Evolutionary conservation across 2,888 invertebrate genomes (phyloP).

Genomic region (Allophyes oxyacanthae): DNA sequence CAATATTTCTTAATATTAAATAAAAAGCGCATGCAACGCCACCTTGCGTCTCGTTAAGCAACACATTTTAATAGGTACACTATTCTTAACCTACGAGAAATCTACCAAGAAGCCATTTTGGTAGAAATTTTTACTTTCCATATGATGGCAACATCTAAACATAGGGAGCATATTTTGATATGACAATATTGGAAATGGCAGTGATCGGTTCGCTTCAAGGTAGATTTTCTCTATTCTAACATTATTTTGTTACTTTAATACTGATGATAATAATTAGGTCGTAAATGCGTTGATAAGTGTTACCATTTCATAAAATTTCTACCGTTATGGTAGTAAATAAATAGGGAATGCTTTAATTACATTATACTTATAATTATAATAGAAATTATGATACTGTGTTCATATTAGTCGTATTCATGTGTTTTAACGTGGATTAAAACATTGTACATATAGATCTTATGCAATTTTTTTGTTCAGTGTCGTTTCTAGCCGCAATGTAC

Average conservation of each 20-base stretch:
- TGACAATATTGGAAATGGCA: constrained; percentile 59
- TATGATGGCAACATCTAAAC: constrained; percentile 13
- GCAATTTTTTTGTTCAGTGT: too few species aligned
- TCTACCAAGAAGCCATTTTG: constrained; percentile 62
- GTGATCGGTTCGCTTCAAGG: constrained; percentile 51
- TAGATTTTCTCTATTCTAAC: constrained; percentile 58
- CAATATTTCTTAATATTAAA: constrained; percentile 66
- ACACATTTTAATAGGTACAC: constrained; percentile 67
- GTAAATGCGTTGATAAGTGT: constrained; percentile 75
- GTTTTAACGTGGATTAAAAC: too few species aligned
- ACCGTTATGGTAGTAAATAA: constrained; percentile 61
- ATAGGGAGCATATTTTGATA: constrained; percentile 28
- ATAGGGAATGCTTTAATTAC: constrained; percentile 69
- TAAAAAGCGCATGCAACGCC: constrained; percentile 80
- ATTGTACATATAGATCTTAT: too few species aligned
- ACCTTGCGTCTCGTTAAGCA: constrained; percentile 65
- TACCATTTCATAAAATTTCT: constrained; percentile 56
- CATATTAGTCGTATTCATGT: neutral
- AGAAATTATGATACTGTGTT: constrained; percentile 12
- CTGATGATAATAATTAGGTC: constrained; percentile 76
- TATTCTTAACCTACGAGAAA: constrained; percentile 67
- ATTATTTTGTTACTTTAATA: constrained; percentile 73
- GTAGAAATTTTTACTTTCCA: constrained; percentile 30
- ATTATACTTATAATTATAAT: constrained; percentile 38
- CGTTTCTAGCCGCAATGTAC: too few species aligned